Percentiles rank a stretch among this genome's conserved stretches.
Evolutionary conservation across 2,797 vertebrate genomes (phyloP).

Genomic region (Rhynchotus rufescens): DNA sequence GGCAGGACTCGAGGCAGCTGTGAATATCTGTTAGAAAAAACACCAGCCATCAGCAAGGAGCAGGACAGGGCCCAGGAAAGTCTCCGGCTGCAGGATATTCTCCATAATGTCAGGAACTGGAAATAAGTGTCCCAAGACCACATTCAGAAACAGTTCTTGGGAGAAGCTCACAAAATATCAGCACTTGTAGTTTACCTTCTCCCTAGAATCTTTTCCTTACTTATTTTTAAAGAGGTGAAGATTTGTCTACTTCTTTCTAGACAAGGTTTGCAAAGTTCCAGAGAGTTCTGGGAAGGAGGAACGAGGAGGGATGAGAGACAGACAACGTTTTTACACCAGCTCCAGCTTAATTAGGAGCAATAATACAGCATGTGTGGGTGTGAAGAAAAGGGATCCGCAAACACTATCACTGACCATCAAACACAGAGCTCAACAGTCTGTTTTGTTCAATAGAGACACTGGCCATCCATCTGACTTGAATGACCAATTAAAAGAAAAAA

Average conservation of each 20-base stretch:
- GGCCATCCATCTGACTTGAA: slow-evolving; percentile 67
- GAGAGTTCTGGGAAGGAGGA: neutral
- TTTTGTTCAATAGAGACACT: slow-evolving; percentile 41
- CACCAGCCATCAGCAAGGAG: neutral
- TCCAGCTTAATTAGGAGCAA: slow-evolving; percentile 17
- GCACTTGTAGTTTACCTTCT: neutral
- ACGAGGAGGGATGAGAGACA: slow-evolving; percentile 21
- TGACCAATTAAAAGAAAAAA: slow-evolving; percentile 61
- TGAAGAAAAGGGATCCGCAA: neutral
- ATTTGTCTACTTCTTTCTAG: slow-evolving; percentile 47
- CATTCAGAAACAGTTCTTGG: neutral
- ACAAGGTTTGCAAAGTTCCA: slow-evolving; percentile 4
- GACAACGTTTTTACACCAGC: neutral
- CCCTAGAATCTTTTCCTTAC: slow-evolving; percentile 14
- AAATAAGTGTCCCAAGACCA: neutral
- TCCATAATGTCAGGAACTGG: slow-evolving; percentile 15
- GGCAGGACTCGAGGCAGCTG: neutral
- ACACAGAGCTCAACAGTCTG: neutral
- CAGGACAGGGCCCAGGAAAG: neutral
- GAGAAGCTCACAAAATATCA: slow-evolving; percentile 25
- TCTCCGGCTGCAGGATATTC: neutral
- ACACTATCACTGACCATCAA: slow-evolving; percentile 11
- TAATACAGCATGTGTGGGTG: slow-evolving; percentile 22
- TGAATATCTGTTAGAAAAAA: neutral
- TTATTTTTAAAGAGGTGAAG: slow-evolving; percentile 34